Conservation (phyloP, 2,888 invertebrate genomes). For the Mallateleia sp. region DNA sequence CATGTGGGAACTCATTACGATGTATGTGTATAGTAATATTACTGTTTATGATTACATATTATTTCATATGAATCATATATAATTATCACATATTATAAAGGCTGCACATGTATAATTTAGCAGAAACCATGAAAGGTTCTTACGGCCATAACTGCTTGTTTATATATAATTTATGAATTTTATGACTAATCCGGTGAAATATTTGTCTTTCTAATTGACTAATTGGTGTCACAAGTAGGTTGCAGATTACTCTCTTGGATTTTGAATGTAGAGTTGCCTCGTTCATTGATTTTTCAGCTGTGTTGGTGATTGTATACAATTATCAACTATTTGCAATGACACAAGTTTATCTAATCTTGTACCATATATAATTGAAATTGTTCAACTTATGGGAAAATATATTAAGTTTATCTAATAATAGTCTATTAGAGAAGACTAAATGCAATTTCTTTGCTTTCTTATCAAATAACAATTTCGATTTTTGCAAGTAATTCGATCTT, state of each 20-base stretch:
- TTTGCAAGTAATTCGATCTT: too few relatives aligned
- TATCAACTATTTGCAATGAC: too few relatives aligned
- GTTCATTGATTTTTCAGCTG: too few relatives aligned
- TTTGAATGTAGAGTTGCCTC: too few relatives aligned
- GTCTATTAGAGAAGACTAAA: too few relatives aligned
- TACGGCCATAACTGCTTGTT: constrained; percentile 1
- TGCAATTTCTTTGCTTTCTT: too few relatives aligned
- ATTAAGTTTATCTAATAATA: too few relatives aligned
- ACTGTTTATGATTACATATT: constrained; percentile 52
- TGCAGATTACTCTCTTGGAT: neutral
- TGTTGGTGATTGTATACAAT: too few relatives aligned
- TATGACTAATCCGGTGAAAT: constrained; percentile 19
- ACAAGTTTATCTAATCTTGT: too few relatives aligned
- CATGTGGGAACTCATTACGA: constrained; percentile 54
- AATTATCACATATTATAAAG: constrained; percentile 65
- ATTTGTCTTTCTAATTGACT: constrained; percentile 23
- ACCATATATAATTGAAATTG: too few relatives aligned
- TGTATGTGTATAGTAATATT: constrained; percentile 27
- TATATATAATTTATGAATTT: constrained; percentile 25
- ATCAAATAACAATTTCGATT: too few relatives aligned
- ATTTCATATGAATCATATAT: constrained; percentile 59
- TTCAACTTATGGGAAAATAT: too few relatives aligned
- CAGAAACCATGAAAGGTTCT: neutral
- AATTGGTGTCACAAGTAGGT: constrained; percentile 20
- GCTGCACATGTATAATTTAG: constrained; percentile 46